Evolutionary conservation across 2,888 invertebrate species (phyloP).

Genomic region (Euphydryas editha): DNA sequence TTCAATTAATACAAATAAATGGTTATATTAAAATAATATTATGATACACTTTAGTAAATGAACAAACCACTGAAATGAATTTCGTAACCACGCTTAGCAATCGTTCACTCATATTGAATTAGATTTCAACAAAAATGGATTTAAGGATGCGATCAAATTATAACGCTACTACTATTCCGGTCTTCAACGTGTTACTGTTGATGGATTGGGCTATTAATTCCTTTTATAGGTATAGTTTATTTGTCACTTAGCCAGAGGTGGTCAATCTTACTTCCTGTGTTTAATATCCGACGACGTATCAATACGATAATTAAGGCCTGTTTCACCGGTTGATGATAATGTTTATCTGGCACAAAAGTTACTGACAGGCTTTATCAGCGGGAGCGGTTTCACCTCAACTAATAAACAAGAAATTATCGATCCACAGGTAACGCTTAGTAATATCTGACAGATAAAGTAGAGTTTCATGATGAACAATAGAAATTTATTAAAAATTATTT

Average conservation of each 20-base stretch:
- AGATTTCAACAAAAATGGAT: neutral
- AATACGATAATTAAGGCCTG: slow-evolving; percentile 2
- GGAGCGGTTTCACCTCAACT: no score
- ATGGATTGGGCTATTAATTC: slow-evolving; percentile 46
- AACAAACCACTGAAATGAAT: neutral
- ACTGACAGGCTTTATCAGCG: no score
- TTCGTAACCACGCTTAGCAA: slow-evolving; percentile 1
- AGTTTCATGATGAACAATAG: no score
- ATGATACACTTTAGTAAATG: slow-evolving; percentile 4
- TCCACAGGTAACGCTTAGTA: no score
- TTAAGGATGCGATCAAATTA: neutral
- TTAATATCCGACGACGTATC: slow-evolving; percentile 27
- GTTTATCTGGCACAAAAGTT: no score
- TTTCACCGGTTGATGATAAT: no score
- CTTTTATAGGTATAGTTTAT: slow-evolving; percentile 52
- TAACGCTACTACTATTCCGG: slow-evolving; percentile 27
- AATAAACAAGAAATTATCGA: no score
- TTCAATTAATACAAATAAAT: slow-evolving; percentile 1
- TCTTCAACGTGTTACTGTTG: slow-evolving; percentile 45
- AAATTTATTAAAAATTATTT: no score
- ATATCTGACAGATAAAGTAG: no score
- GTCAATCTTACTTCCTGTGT: slow-evolving; percentile 41
- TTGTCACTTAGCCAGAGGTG: slow-evolving; percentile 47
- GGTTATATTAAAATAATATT: neutral
- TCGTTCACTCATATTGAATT: slow-evolving; percentile 21